phyloP scores from a whole-genome alignment of 2,888 invertebrate genomes.

The Diabrotica balteata region DNA sequence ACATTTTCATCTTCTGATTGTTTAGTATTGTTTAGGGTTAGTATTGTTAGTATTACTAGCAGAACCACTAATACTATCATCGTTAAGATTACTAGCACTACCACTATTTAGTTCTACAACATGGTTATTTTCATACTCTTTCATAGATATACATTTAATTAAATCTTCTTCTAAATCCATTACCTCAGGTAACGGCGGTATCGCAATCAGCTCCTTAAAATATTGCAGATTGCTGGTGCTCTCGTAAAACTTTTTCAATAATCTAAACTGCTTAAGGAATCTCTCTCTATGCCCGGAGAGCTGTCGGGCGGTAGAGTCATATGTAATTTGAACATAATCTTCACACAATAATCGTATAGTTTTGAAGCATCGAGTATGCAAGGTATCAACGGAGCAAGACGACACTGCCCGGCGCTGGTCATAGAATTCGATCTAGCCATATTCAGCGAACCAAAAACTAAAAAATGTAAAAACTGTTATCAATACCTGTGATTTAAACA shows the following conservation, averaged over 20 bases:
- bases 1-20: conserved; percentile 3
- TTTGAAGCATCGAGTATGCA: conserved; percentile 96
- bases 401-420: conserved; percentile 96
- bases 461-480: conserved; percentile 42
- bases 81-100: conserved; percentile 9
- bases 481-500: no score
- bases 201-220: conserved; percentile 93
- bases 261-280: conserved; percentile 88
- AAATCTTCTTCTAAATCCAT: conserved; percentile 33
- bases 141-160: conserved; percentile 31
- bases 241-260: conserved; percentile 90
- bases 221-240: conserved; percentile 94
- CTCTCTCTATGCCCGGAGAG: conserved; percentile 88
- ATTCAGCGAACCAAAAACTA: conserved; percentile 93
- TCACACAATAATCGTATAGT: conserved; percentile 95
- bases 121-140: conserved; percentile 7
- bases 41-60: conserved; percentile 6
- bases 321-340: conserved; percentile 94
- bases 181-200: conserved; percentile 90
- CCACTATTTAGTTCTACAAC: background rate
- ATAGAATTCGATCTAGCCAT: conserved; percentile 95
- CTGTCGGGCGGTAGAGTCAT: conserved; percentile 87
- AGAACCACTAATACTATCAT: background rate
- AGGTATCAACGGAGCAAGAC: conserved; percentile 93
- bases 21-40: conserved; percentile 1